Evolutionary conservation across 2,797 vertebrate species (phyloP).

Genomic region (Tapera naevia): DNA sequence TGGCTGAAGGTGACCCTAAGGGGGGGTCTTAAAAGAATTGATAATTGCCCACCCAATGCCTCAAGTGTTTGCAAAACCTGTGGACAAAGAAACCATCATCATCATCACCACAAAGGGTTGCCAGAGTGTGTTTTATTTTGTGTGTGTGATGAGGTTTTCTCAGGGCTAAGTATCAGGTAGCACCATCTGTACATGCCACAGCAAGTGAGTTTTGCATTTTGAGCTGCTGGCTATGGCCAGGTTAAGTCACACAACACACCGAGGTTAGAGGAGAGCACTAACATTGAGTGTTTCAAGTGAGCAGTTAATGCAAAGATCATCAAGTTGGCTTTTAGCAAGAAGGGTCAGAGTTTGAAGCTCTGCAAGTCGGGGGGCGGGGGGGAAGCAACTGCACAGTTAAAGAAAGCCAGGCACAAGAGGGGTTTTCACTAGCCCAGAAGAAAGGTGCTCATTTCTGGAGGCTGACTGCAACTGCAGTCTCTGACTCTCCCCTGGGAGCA

Average conservation of each 20-base stretch:
- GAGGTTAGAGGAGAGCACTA: not conserved
- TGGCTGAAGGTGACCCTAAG: not conserved
- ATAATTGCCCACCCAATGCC: not conserved
- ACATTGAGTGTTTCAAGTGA: not conserved
- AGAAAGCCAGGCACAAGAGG: not conserved
- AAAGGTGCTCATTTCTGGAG: not conserved
- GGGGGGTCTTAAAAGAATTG: not conserved
- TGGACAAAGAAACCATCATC: not conserved
- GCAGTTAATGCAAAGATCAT: not conserved
- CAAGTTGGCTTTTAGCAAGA: not conserved
- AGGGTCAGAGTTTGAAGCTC: not conserved
- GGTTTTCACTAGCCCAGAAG: not conserved
- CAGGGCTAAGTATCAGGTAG: not conserved
- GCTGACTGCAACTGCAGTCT: not conserved
- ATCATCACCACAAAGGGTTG: not conserved
- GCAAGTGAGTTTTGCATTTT: not conserved
- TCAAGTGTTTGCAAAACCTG: not conserved
- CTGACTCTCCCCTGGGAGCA: not conserved
- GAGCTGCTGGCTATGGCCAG: not conserved
- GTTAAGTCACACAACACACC: not conserved
- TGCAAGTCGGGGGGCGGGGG: not conserved
- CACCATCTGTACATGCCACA: not conserved
- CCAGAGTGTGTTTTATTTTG: not conserved
- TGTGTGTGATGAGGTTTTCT: not conserved
- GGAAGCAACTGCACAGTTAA: not conserved